Base-by-base conservation (phyloP, 2,113 vertebrate species). In the Vidua chalybeata region DNA sequence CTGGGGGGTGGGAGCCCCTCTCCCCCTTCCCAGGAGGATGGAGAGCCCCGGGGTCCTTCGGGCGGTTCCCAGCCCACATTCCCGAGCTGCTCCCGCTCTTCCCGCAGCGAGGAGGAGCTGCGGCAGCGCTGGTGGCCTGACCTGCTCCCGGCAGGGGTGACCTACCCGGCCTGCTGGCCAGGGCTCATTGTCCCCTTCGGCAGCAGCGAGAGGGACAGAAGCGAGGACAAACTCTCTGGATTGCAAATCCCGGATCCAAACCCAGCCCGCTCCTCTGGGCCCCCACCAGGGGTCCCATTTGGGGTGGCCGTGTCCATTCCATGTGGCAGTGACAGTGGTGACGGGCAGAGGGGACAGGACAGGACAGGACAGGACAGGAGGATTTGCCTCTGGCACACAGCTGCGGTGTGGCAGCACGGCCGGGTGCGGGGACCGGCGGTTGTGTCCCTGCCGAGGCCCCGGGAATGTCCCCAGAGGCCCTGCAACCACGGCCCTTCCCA, bases 1-100 rank as follows among this genome's bases (percentile, higher is more conserved):
- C 46, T 2, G 22, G 0, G 3, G 28, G 63, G 2, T 15, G 43
- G 4, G 3, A 8, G 0, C 7, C 3, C 27, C 13, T 33, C 11
- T 35, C 33, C 33, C 46, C 18, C 41, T 20, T 33, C 30, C 61
- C 76, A 33, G 33, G 22, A n/a, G 66, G 49, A 10, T 16, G 61
- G 18, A 21, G 62, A 33, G 21, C 35, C 9, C 16, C 4, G 33
- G 46, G 11, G 8, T 15, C 21, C 22, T 27, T 24, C 14, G 11
- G 43, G 59, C 3, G n/a, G n/a, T 11, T 48, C 35, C 66, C 64
- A 37, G 3, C 24, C 41, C 62, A 3, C 33, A n/a, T 71, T 73
- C 73, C 63, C 1, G 3, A 94, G 37, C 45, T 18, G n/a, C 41
- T 41, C 41, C 39, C 11, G 39, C 39, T 39, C 39, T 39, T 84